phyloP scores from a whole-genome alignment of 2,113 vertebrate species.

The Thunnus maccoyii region DNA sequence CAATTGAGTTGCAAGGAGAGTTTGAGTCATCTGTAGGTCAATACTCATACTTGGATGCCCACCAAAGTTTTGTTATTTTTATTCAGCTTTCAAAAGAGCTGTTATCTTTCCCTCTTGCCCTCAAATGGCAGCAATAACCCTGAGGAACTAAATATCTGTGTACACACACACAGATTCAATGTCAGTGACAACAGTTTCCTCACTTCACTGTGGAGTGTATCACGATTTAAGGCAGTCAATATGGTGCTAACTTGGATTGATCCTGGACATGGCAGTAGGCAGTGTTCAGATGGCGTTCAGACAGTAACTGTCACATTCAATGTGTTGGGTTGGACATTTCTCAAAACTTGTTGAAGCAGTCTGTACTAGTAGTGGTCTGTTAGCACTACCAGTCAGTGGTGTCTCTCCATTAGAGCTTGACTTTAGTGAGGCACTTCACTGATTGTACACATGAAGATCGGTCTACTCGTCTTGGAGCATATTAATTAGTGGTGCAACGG shows the following conservation, averaged over 20 bases:
- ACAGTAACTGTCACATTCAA: slow-evolving; percentile 37
- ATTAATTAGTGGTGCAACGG: too few relatives aligned
- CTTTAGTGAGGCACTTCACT: not conserved
- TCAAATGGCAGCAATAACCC: slow-evolving; percentile 42
- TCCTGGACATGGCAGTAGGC: slow-evolving; percentile 35
- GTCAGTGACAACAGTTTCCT: slow-evolving; percentile 54
- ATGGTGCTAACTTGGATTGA: slow-evolving; percentile 57
- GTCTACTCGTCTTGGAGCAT: too few relatives aligned
- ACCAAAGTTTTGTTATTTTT: slow-evolving; percentile 60
- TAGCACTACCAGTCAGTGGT: not conserved
- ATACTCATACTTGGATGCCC: slow-evolving; percentile 35
- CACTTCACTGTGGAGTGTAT: slow-evolving; percentile 51
- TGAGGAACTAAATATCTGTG: slow-evolving; percentile 13
- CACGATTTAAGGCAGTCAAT: slow-evolving; percentile 59
- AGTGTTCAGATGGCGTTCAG: slow-evolving; percentile 43
- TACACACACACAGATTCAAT: slow-evolving; percentile 33
- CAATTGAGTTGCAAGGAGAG: slow-evolving; percentile 10
- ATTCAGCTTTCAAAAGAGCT: slow-evolving; percentile 35
- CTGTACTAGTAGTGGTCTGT: slow-evolving; percentile 19
- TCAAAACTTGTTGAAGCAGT: slow-evolving; percentile 29
- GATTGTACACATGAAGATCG: not conserved
- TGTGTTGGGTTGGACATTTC: slow-evolving; percentile 40
- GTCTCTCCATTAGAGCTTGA: not conserved
- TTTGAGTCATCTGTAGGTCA: slow-evolving; percentile 33
- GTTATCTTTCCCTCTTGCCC: slow-evolving; percentile 29